Conservation (phyloP, 2,113 vertebrate genomes). For the Murina feae region DNA sequence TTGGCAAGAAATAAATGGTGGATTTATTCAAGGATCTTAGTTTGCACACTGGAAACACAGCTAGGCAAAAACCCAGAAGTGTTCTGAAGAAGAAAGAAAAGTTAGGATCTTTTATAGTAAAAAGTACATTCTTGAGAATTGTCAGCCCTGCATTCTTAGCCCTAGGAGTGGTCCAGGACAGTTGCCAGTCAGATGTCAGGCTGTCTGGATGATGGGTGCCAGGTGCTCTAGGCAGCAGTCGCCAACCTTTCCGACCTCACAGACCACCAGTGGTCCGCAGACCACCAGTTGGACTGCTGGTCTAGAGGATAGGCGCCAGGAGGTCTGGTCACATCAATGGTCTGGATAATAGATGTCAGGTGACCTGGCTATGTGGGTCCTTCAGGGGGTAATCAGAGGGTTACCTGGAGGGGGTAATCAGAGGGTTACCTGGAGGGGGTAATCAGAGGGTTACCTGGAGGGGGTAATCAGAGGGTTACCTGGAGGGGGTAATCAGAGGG, state of each 20-base stretch:
- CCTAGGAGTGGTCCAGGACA: background rate
- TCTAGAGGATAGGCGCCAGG: background rate
- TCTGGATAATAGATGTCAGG: background rate
- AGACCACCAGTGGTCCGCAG: background rate
- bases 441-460: no score
- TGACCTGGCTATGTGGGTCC: background rate
- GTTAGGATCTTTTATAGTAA: background rate
- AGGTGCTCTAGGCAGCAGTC: background rate
- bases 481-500: no score
- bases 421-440: background rate
- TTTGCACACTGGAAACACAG: background rate
- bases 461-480: no score
- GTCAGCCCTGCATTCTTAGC: background rate
- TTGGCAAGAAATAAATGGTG: background rate
- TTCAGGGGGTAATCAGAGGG: background rate
- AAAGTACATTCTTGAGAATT: background rate
- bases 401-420: background rate
- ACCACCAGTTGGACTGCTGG: background rate
- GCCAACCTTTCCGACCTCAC: no score
- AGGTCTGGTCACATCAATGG: background rate
- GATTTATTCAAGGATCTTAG: background rate
- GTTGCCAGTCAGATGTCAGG: background rate
- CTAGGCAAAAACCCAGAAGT: background rate
- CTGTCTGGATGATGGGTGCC: background rate
- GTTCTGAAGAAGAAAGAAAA: background rate